phyloP scores from a whole-genome alignment of 2,888 invertebrate genomes.

The Candidula unifasciata region DNA sequence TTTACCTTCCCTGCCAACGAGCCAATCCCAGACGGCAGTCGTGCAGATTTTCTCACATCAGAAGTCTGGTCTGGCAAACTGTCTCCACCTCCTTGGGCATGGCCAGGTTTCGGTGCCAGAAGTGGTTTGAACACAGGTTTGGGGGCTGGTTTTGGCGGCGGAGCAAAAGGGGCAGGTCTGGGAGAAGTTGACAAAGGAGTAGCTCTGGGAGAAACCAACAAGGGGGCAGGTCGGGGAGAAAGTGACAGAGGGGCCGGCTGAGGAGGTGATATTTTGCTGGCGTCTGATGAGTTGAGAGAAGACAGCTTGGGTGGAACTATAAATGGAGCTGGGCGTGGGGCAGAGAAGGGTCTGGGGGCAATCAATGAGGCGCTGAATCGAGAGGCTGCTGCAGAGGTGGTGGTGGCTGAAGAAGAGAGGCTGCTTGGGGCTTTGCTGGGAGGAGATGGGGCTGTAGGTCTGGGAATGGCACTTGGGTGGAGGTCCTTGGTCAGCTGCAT shows the following conservation, averaged over 20 bases:
- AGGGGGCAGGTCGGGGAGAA: too few species aligned
- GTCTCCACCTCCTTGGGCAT: slow-evolving; percentile 28
- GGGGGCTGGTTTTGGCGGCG: slow-evolving; percentile 52
- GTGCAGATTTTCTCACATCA: slow-evolving; percentile 49
- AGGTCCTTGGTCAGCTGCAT: slow-evolving; percentile 39
- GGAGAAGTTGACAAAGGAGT: slow-evolving; percentile 4
- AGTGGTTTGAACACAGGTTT: slow-evolving; percentile 62
- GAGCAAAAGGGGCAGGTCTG: slow-evolving; percentile 40
- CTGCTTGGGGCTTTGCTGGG: background rate
- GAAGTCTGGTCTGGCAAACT: slow-evolving; percentile 19
- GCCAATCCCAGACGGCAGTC: slow-evolving; percentile 46
- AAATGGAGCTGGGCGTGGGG: slow-evolving; percentile 27
- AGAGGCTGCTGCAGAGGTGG: background rate
- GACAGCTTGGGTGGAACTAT: background rate
- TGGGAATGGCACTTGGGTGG: slow-evolving; percentile 37
- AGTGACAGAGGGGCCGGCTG: background rate
- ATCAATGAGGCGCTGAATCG: slow-evolving; percentile 6
- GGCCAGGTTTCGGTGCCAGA: slow-evolving; percentile 63
- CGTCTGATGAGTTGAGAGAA: slow-evolving; percentile 2
- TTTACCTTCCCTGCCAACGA: slow-evolving; percentile 17
- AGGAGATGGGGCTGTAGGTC: background rate
- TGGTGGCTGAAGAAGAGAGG: background rate
- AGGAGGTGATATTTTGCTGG: background rate
- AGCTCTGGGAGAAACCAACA: background rate
- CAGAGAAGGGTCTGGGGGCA: slow-evolving; percentile 32